Conservation (phyloP, 2,888 invertebrate genomes). For the Cheilosia urbana region DNA sequence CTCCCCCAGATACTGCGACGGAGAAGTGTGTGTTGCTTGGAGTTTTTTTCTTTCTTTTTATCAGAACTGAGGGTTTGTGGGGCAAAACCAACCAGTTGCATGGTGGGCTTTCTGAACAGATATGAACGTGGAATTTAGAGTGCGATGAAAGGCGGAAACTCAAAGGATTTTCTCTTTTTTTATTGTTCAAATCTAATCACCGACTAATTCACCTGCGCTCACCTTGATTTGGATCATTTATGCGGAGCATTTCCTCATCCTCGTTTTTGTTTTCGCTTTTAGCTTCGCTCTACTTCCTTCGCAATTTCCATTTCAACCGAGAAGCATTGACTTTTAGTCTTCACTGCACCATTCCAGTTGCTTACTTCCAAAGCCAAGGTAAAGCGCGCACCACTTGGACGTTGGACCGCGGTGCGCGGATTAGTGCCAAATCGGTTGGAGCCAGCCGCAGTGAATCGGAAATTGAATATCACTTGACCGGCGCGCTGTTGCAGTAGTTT, state of each 20-base stretch:
- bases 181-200: not conserved
- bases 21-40: not conserved
- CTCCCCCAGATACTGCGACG: constrained; percentile 26
- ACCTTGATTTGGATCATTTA: constrained; percentile 5
- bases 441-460: constrained; percentile 26
- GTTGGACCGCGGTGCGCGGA: constrained; percentile 9
- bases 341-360: not conserved
- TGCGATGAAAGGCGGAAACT: constrained; percentile 1
- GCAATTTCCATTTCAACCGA: not conserved
- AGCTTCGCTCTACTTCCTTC: constrained; percentile 29
- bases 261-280: not conserved
- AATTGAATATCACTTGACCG: constrained; percentile 43
- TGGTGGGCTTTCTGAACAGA: not conserved
- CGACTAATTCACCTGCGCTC: not conserved
- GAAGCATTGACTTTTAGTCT: constrained; percentile 22
- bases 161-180: constrained; percentile 7
- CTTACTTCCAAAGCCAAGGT: constrained; percentile 29
- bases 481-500: not conserved
- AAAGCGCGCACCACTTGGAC: not conserved
- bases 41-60: constrained; percentile 16
- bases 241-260: constrained; percentile 12
- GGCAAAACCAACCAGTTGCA: not conserved
- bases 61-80: constrained; percentile 3
- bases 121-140: constrained; percentile 2
- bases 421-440: constrained; percentile 35